Evolutionary conservation across 2,113 vertebrate genomes (phyloP), one percentile per base, ranked within the genome.

Genomic region (Istiophorus platypterus): DNA sequence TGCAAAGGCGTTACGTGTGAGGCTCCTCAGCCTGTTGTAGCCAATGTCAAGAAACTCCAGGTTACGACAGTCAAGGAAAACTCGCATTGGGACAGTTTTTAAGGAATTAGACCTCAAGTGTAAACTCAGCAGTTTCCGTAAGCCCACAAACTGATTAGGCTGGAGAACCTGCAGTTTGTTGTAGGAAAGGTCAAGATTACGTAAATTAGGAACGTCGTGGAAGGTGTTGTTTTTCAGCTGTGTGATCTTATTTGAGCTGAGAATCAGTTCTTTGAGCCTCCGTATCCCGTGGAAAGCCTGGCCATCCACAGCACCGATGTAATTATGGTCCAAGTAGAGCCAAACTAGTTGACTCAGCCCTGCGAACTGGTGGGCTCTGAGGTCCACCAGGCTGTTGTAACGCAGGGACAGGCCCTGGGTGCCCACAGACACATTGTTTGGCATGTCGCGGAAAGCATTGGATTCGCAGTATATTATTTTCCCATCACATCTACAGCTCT

Each of bases 401-500:
- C 98, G 95, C 76, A 99, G 91, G 0, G 98, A 99, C 76, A 99
- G 95, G 87, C 98, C 98, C 91, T 99, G 98, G 5, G 97, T 97
- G 84, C 97, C 96, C 3, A 95, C 95, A 2, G 98, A 99, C 87
- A 99, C 97, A 58, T 99, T 99, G 88, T 94, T 96, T 10, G 98
- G 98, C 91, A 99, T 96, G 75, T 98, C 97, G 57, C 96, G 94
- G 79, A 99, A 98, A 2, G 97, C 98, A 12, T 96, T 98, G 61
- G 98, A 99, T 86, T 99, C 98, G 27, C 98, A 99, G 95, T 99
- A 99, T 58, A 99, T 97, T 76, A 99, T 99, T 95, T 99, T 99
- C 87, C 98, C 98, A 78, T 99, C 98, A 42, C 98, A 99, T 90
- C 98, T 95, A 93, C 98, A 99, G 94, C 93, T 98, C 92, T 87